phyloP scores from a whole-genome alignment of 2,113 vertebrate species.

The Tiliqua scincoides region DNA sequence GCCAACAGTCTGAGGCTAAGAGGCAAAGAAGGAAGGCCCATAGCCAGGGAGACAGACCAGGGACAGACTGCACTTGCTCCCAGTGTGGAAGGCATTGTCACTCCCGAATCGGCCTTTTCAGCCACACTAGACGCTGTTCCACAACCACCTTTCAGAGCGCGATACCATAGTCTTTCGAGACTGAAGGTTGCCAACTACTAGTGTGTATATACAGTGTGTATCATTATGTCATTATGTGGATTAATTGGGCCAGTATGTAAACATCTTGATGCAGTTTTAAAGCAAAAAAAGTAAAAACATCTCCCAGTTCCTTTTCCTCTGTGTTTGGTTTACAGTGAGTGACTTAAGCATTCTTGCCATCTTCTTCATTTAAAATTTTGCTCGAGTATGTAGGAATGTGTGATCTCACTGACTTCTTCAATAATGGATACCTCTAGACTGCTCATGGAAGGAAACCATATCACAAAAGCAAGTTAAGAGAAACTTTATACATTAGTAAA shows the following conservation, averaged over 20 bases:
- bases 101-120: no score
- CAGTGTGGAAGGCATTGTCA: no score
- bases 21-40: no score
- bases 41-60: no score
- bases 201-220: slow-evolving; percentile 8
- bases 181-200: no score
- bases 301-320: background rate
- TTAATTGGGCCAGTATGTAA: slow-evolving; percentile 22
- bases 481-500: slow-evolving; percentile 68
- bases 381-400: background rate
- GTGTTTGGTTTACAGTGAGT: background rate
- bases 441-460: slow-evolving; percentile 77
- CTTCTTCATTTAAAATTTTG: slow-evolving; percentile 32
- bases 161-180: no score
- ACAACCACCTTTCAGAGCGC: no score
- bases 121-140: no score
- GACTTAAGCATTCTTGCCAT: slow-evolving; percentile 9
- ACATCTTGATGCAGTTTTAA: background rate
- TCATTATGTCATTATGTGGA: slow-evolving; percentile 42
- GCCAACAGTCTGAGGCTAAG: no score
- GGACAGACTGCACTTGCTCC: no score
- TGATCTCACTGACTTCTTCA: slow-evolving; percentile 10
- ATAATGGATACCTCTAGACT: slow-evolving; percentile 67
- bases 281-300: background rate
- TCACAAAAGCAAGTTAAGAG: slow-evolving; percentile 70